Evolutionary conservation across 2,113 vertebrate genomes (phyloP).

Genomic region (Bufo gargarizans): DNA sequence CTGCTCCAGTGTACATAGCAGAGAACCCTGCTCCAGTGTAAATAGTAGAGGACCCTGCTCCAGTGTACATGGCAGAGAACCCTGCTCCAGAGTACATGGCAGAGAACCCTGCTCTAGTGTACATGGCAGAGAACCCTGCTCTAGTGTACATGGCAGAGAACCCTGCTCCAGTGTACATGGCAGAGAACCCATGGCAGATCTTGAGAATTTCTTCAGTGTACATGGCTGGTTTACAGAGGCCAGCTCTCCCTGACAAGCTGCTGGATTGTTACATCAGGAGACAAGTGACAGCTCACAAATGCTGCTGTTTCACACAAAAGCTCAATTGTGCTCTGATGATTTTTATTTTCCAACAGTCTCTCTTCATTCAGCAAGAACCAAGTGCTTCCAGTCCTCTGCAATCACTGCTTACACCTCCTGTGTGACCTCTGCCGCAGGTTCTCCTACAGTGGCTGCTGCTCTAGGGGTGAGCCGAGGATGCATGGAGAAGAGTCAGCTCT

Average conservation of each 20-base stretch:
- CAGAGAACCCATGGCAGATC: neutral
- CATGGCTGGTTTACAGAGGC: neutral
- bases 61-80: neutral
- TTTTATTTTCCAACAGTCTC: slow-evolving; percentile 41
- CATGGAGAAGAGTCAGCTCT: neutral
- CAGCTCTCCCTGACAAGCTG: slow-evolving; percentile 8
- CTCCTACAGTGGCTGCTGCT: neutral
- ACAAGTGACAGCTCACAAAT: slow-evolving; percentile 47
- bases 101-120: neutral
- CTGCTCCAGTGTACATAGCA: neutral
- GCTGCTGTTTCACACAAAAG: slow-evolving; percentile 34
- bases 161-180: neutral
- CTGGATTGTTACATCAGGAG: slow-evolving; percentile 4
- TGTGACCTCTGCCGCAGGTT: neutral
- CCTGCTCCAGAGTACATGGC: neutral
- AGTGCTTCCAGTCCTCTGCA: neutral
- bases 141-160: neutral
- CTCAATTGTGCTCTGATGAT: slow-evolving; percentile 22
- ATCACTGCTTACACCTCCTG: neutral
- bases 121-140: neutral
- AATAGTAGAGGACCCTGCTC: neutral
- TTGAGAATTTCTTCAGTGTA: neutral
- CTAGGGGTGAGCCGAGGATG: neutral
- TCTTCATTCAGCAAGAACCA: slow-evolving; percentile 45
- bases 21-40: neutral